These are phyloP conservation scores for Amazona vittata DNA, from an alignment of 2,113 vertebrate species.

Conservation along the genomic window DNA sequence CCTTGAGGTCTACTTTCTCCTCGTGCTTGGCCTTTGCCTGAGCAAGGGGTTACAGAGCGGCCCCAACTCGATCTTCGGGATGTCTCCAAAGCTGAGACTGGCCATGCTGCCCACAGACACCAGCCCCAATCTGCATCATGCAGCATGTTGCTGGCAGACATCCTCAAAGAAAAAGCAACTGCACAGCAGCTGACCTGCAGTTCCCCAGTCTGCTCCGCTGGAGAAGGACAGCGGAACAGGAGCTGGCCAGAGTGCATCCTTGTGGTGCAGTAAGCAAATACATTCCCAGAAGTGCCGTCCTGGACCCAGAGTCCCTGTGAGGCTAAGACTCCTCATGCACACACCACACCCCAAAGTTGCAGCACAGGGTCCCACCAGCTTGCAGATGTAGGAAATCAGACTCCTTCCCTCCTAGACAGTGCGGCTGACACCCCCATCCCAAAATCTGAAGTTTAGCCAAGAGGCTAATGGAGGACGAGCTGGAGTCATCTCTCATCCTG, in stretches of 20 bases:
- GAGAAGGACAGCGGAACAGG: neutral
- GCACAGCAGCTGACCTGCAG: neutral
- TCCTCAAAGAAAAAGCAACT: neutral
- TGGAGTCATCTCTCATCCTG: neutral
- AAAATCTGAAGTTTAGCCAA: neutral
- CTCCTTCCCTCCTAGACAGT: neutral
- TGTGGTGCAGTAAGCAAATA: neutral
- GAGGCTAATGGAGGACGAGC: rapidly evolving
- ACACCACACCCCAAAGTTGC: rapidly evolving
- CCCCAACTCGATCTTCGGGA: neutral
- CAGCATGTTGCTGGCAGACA: neutral
- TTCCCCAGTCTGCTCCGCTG: neutral
- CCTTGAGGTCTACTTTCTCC: neutral
- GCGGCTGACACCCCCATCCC: neutral
- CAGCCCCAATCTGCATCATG: neutral
- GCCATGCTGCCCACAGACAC: neutral
- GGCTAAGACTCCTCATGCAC: neutral
- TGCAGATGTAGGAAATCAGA: neutral
- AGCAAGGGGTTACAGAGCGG: neutral
- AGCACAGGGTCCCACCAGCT: neutral
- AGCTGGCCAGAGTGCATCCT: neutral
- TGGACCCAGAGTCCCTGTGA: neutral
- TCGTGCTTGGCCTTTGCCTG: neutral
- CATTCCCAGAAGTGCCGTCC: neutral
- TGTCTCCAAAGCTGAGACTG: neutral